A percentile compares a stretch with the other conserved stretches of the same genome.
phyloP scores from a whole-genome alignment of 1,140 invertebrate genomes.

The Pogonognathellus flavescens region DNA sequence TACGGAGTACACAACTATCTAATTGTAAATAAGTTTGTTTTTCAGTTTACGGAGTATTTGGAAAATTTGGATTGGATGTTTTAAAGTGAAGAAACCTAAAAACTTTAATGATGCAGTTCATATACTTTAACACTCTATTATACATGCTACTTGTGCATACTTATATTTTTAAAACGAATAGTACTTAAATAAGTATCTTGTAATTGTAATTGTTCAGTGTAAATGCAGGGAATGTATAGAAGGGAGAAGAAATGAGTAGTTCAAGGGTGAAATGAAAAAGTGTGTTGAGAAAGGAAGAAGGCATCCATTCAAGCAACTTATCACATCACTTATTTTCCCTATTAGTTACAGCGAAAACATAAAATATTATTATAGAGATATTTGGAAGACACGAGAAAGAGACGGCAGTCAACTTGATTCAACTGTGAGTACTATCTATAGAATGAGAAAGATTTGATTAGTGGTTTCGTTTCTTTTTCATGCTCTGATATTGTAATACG shows the following conservation, averaged over 20 bases:
- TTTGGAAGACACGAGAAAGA: conserved; percentile 42
- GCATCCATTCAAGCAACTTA: conserved; percentile 34
- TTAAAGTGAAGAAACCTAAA: too few relatives aligned
- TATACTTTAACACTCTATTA: too few relatives aligned
- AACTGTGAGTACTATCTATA: conserved; percentile 12
- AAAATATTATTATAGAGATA: conserved; percentile 48
- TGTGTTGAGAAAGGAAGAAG: neutral
- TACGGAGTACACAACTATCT: too few relatives aligned
- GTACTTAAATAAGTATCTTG: too few relatives aligned
- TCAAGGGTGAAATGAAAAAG: conserved; percentile 37
- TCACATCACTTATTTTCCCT: conserved; percentile 46
- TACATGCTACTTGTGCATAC: too few relatives aligned
- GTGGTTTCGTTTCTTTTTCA: conserved; percentile 29
- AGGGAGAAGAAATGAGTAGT: conserved; percentile 17
- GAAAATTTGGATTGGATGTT: too few relatives aligned
- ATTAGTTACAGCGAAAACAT: conserved; percentile 40
- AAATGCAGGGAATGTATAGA: neutral
- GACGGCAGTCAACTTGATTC: conserved; percentile 30
- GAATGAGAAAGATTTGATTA: conserved; percentile 39
- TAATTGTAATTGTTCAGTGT: neutral
- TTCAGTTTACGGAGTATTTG: too few relatives aligned
- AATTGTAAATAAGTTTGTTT: too few relatives aligned
- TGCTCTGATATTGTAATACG: conserved; percentile 1
- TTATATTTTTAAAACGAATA: too few relatives aligned
- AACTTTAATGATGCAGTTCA: too few relatives aligned